phyloP scores from a whole-genome alignment of 2,797 vertebrate species.

The Mallotus villosus region DNA sequence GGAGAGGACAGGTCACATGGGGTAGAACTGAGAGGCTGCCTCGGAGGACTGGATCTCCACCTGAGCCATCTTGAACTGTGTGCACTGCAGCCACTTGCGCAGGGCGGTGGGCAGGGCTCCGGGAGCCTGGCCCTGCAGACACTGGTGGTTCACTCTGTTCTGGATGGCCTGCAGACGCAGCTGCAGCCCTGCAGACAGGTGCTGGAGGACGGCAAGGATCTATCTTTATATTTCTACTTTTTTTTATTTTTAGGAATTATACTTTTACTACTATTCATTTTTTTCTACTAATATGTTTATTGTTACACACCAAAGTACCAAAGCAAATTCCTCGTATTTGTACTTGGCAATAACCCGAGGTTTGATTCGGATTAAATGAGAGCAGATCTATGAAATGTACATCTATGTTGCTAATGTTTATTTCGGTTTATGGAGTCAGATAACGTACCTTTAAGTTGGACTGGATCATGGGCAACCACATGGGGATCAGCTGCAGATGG shows the following conservation, averaged over 20 bases:
- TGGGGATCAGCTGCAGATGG: conserved; percentile 88
- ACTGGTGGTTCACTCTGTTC: conserved; percentile 94
- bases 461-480: conserved; percentile 99
- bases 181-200: conserved; percentile 95
- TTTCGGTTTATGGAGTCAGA: background rate
- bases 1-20: conserved; percentile 82
- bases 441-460: conserved; percentile 94
- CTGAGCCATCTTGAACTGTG: conserved; percentile 99
- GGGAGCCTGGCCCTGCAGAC: conserved; percentile 83
- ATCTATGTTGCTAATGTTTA: too few relatives aligned
- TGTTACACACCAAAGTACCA: too few relatives aligned
- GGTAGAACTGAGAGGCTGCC: conserved; percentile 98
- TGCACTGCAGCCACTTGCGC: conserved; percentile 97
- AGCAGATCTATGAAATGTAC: too few relatives aligned
- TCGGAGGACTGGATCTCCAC: conserved; percentile 99
- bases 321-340: too few relatives aligned
- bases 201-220: conserved; percentile 65
- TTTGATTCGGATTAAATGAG: too few relatives aligned
- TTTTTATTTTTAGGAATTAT: background rate
- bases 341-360: too few relatives aligned
- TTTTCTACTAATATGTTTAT: too few relatives aligned
- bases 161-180: conserved; percentile 97
- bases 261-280: too few relatives aligned
- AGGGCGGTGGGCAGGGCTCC: conserved; percentile 83
- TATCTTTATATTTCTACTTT: background rate